A percentile compares a stretch with the other conserved stretches of the same genome.
Conservation (phyloP, 92 coral and sea anemone genomes). For the Epizoanthus scotinus region DNA sequence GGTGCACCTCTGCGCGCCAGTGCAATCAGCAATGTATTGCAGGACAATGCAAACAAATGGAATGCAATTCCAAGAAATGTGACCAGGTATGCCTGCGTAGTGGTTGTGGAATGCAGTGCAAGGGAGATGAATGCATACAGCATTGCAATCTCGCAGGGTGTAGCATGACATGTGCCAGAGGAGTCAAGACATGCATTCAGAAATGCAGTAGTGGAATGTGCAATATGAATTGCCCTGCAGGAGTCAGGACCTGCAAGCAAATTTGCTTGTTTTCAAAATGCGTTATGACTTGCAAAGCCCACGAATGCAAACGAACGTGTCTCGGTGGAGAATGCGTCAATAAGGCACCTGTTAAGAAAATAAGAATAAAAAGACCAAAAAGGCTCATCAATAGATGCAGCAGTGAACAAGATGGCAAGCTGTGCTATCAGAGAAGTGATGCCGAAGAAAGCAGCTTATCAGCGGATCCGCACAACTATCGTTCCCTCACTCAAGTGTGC, state of each 20-base stretch:
- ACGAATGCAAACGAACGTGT: conserved; percentile 21
- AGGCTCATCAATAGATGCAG: conserved; percentile 3
- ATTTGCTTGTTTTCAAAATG: conserved; percentile 27
- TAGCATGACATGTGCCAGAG: conserved; percentile 25
- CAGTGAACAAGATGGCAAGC: background rate
- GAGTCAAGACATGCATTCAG: conserved; percentile 31
- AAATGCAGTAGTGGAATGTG: conserved; percentile 36
- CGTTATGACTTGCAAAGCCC: conserved; percentile 27
- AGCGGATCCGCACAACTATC: conserved; percentile 1
- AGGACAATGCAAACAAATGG: conserved; percentile 30
- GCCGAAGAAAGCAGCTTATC: conserved; percentile 14
- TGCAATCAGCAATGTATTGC: conserved; percentile 36
- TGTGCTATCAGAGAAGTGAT: conserved; percentile 24
- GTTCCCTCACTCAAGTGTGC: conserved; percentile 21
- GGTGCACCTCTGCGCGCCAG: background rate
- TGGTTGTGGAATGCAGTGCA: conserved; percentile 28
- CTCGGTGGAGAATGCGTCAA: conserved; percentile 27
- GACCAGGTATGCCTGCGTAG: conserved; percentile 22
- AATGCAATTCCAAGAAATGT: conserved; percentile 33
- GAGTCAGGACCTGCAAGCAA: conserved; percentile 27
- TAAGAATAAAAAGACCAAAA: background rate
- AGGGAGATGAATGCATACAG: conserved; percentile 31
- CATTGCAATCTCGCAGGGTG: conserved; percentile 32
- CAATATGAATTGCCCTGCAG: conserved; percentile 14
- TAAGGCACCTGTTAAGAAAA: background rate